Base-by-base conservation (phyloP, 2,888 invertebrate species). In the Globia sparganii region DNA sequence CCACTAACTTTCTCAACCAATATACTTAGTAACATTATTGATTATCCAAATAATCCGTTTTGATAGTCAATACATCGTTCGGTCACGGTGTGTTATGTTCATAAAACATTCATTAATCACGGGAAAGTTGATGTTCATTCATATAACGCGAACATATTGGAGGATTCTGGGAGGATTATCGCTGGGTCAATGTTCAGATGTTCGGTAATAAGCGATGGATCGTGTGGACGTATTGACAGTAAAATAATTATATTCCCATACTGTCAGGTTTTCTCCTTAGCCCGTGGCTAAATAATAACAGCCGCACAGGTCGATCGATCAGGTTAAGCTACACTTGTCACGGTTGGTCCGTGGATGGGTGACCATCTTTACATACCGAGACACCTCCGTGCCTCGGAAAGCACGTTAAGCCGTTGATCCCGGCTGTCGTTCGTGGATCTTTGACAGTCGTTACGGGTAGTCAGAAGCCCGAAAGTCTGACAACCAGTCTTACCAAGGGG, bases 61-160 rank as follows among this genome's bases (percentile, higher is more conserved):
- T 83, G 84, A 86, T 80, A 82, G 86, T 83, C 80, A 78, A 85
- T 80, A 82, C 87, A 85, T 86, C 77, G 86, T 88, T 86, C 80
- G 84, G 90, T 86, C 87, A 87, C 75, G 89, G 85, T 62, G 53
- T 72, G 56, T 84, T 80, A 75, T 81, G 86, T 73, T 85, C 83
- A 82, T 90, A 86, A 90, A 90, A 90, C 80, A 72, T 77, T 67
- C 80, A 89, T 91, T 86, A 86, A 88, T 91, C 90, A 90, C 65
- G 78, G 65, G 88, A 90, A 90, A 89, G 87, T 89, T 83, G 66
- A 75, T 83, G 75, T 86, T 87, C 15, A 56, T 62, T 80, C 75
- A 73, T 74, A 81, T 83, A 83, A 83, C 78, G 76, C 79, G 6
- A 87, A 83, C 72, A 59, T 65, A 77, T 80, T 80, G 68, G 65